Evolutionary conservation across 1,140 invertebrate species (phyloP), one percentile per base, ranked within the genome.

Genomic region (Temnothorax nylanderi): DNA sequence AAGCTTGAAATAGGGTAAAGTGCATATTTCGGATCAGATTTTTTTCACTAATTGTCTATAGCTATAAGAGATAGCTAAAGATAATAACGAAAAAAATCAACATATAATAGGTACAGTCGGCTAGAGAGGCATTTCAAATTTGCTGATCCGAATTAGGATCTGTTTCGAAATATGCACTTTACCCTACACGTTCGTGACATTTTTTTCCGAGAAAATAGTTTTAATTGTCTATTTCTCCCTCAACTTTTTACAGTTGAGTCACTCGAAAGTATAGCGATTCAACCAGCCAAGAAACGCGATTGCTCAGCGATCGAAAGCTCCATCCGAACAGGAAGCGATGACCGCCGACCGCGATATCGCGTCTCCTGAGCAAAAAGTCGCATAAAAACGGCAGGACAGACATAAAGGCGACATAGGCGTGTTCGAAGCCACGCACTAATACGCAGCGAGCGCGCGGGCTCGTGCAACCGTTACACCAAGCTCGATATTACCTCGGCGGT

Each of bases 401-500:
- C 60, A 51, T 49, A 80, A 67, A 80, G 32, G 60, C 60, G 18
- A 67, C 32, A 51, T 10, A 49, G 32, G 21, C 44, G 44, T 67
- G 41, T 77, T 62, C 18, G n/a, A 51, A 67, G 44, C 44, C 62
- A 80, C 76, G 58, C 76, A 49, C 76, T 51, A 80, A 80, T 80
- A 67, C 76, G 44, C 41, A 37, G 44, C 60, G 58, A 37, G n/a
- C 32, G 1, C 1, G 26, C 26, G 26, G 21, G 56, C 32, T 26
- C 65, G 41, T 26, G 65, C n/a, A n/a, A 51, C 32, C 51, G 47
- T 34, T 51, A 54, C 64, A 26, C 16, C 26, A 4, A 11, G 49
- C 44, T 37, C 21, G 78, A 85, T 89, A 87, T 90, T 74, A 85
- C 60, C 56, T 49, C 44, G 18, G 26, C 32, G 69, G 18, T 56